Conservation (phyloP, 92 coral and sea anemone genomes). For the Bergia puertoricense region DNA sequence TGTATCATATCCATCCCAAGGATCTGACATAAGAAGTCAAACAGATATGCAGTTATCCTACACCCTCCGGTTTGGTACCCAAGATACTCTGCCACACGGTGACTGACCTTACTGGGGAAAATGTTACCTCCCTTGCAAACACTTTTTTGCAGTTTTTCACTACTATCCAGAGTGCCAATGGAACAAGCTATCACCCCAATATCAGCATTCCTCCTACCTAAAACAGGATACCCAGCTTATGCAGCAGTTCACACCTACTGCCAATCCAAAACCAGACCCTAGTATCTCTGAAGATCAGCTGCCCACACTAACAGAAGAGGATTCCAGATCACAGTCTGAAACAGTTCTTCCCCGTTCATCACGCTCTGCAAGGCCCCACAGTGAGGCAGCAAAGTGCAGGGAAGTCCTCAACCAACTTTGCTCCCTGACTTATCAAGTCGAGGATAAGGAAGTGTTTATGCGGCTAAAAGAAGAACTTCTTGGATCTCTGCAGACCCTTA, state of each 20-base stretch:
- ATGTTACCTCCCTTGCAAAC: slow-evolving; percentile 60
- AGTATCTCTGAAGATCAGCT: not conserved
- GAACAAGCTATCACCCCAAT: slow-evolving; percentile 38
- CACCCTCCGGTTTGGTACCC: slow-evolving; percentile 37
- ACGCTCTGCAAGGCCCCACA: not conserved
- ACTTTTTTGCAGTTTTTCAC: slow-evolving; percentile 54
- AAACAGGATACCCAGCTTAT: slow-evolving; percentile 43
- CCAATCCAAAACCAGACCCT: not conserved
- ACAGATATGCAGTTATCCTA: not conserved
- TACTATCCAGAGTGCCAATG: slow-evolving; percentile 55
- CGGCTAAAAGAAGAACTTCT: not conserved
- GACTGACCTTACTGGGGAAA: slow-evolving; percentile 59
- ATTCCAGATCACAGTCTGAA: not conserved
- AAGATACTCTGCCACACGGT: slow-evolving; percentile 19
- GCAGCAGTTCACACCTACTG: not conserved
- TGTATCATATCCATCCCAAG: not conserved
- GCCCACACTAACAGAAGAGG: not conserved
- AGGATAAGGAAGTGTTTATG: not conserved
- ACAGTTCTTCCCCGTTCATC: slow-evolving; percentile 32
- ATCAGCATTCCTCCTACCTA: slow-evolving; percentile 51
- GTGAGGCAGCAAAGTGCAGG: slow-evolving; percentile 42
- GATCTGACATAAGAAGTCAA: not conserved
- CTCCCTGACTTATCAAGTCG: not conserved
- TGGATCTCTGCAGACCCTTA: not conserved
- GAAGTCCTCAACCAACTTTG: not conserved